phyloP scores from a whole-genome alignment of 2,888 invertebrate genomes.

The Metellina segmentata region DNA sequence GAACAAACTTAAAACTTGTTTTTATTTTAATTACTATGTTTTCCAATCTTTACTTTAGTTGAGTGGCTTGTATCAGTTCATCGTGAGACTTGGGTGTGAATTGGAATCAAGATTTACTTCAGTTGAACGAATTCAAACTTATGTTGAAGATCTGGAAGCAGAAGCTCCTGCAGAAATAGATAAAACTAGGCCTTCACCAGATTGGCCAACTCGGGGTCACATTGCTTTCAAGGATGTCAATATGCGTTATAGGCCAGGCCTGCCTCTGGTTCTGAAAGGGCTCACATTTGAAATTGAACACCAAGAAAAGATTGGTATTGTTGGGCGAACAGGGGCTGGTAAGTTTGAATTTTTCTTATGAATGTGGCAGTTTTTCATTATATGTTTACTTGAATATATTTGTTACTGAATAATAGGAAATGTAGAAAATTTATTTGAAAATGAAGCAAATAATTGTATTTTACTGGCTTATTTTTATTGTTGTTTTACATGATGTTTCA shows the following conservation, averaged over 20 bases:
- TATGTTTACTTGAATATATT: too few relatives aligned
- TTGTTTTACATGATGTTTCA: too few relatives aligned
- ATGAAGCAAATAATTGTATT: too few relatives aligned
- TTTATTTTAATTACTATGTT: too few relatives aligned
- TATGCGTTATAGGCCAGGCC: conserved; percentile 82
- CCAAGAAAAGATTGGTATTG: conserved; percentile 85
- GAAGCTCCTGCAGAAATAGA: conserved; percentile 80
- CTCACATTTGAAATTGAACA: conserved; percentile 83
- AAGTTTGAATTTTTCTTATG: conserved; percentile 52
- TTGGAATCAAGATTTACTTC: conserved; percentile 83
- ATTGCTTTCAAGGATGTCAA: conserved; percentile 83
- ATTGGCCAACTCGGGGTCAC: conserved; percentile 83
- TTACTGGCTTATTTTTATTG: too few relatives aligned
- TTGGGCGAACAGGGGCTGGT: conserved; percentile 84
- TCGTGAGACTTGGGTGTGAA: conserved; percentile 82
- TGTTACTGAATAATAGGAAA: too few relatives aligned
- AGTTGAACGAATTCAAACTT: conserved; percentile 82
- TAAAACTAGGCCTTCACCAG: conserved; percentile 80
- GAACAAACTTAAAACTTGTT: too few relatives aligned
- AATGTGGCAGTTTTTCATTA: background rate
- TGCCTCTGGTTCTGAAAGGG: conserved; percentile 83
- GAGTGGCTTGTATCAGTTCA: conserved; percentile 84
- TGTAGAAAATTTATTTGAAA: background rate
- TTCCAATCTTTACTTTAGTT: conserved; percentile 81
- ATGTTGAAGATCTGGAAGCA: conserved; percentile 79